Conservation (phyloP, 2,113 vertebrate genomes). For the Monopterus albus region DNA sequence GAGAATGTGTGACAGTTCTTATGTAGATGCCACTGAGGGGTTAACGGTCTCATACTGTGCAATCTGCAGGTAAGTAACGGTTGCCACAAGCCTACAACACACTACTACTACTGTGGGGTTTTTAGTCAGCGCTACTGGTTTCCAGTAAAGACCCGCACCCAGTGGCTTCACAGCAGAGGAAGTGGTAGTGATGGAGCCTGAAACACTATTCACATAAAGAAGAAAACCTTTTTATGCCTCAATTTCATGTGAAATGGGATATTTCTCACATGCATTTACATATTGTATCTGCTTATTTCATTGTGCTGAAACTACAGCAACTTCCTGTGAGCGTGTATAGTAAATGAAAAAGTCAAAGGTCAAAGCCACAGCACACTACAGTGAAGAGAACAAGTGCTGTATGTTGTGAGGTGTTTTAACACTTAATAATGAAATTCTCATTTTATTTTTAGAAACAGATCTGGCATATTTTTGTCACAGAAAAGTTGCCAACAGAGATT, state of each 20-base stretch:
- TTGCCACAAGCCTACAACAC: slow-evolving; percentile 23
- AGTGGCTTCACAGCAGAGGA: slow-evolving; percentile 73
- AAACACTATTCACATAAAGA: slow-evolving; percentile 67
- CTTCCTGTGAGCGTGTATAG: not conserved
- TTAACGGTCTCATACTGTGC: slow-evolving; percentile 46
- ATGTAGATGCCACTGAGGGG: slow-evolving; percentile 1
- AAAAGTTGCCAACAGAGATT: no score
- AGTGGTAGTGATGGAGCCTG: slow-evolving; percentile 72
- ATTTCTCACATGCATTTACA: slow-evolving; percentile 32
- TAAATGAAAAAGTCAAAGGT: slow-evolving; percentile 1
- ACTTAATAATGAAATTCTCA: not conserved
- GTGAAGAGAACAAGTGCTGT: not conserved
- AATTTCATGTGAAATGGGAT: slow-evolving; percentile 21
- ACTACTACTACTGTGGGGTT: slow-evolving; percentile 56
- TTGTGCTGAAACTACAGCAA: not conserved
- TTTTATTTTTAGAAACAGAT: no score
- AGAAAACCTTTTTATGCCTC: slow-evolving; percentile 13
- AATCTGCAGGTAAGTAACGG: slow-evolving; percentile 31
- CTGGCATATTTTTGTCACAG: no score
- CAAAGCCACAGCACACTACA: not conserved
- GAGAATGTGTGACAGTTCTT: slow-evolving; percentile 34
- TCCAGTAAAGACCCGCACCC: slow-evolving; percentile 75
- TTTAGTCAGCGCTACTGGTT: slow-evolving; percentile 77
- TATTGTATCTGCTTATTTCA: slow-evolving; percentile 6
- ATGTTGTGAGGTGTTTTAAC: not conserved